phyloP scores from a whole-genome alignment of 2,113 vertebrate genomes.

The Myrmecobius fasciatus region DNA sequence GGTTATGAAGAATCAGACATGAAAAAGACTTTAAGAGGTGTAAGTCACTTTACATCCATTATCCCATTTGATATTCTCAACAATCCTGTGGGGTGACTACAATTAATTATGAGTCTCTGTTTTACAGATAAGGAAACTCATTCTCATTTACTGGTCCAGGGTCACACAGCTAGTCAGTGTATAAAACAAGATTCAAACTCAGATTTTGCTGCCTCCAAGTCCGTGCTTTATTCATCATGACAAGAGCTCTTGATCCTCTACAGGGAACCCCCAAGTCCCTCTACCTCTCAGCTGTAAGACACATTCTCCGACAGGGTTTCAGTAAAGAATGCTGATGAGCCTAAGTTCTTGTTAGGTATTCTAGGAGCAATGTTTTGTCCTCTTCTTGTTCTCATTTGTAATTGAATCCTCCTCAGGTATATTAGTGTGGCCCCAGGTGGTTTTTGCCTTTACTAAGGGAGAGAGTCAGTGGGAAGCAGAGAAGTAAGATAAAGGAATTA shows the following conservation, averaged over 20 bases:
- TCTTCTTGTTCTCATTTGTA: neutral
- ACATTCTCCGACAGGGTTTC: neutral
- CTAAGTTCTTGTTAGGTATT: neutral
- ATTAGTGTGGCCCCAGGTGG: slow-evolving; percentile 1
- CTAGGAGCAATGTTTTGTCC: neutral
- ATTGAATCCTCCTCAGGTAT: neutral
- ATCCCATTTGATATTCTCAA: neutral
- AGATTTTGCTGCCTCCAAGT: neutral
- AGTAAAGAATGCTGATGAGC: neutral
- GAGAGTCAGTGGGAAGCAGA: neutral
- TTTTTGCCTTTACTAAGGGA: neutral
- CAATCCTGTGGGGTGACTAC: neutral
- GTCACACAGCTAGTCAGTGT: neutral
- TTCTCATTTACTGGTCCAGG: neutral
- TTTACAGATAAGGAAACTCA: neutral
- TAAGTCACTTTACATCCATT: neutral
- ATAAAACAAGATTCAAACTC: neutral
- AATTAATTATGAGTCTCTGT: neutral
- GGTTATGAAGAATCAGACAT: neutral
- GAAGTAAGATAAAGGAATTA: neutral
- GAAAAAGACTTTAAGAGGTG: neutral
- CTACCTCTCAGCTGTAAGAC: neutral
- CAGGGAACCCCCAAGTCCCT: neutral
- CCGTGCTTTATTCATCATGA: neutral
- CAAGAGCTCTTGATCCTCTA: neutral